A percentile compares a stretch with the other conserved stretches of the same genome.
phyloP scores from a whole-genome alignment of 1,140 invertebrate genomes.

The Druon quercuslanigerum region DNA sequence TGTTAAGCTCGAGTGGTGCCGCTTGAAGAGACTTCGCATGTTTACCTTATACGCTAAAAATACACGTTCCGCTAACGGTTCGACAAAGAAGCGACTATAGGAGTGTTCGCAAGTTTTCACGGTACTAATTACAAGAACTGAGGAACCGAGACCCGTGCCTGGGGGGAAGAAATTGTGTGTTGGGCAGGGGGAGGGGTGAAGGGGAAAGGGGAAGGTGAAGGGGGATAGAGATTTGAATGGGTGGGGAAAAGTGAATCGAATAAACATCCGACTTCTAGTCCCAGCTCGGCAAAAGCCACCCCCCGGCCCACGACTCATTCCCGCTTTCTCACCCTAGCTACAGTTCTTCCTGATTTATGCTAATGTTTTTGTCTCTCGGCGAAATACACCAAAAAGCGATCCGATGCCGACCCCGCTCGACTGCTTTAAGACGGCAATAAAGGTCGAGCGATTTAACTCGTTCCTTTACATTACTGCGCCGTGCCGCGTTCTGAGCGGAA shows the following conservation, averaged over 20 bases:
- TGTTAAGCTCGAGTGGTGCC: conserved; percentile 8
- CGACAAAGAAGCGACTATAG: conserved; percentile 8
- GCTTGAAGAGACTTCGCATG: not conserved
- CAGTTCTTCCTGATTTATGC: conserved; percentile 72
- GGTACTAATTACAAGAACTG: conserved; percentile 64
- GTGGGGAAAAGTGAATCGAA: conserved; percentile 63
- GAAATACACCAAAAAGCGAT: conserved; percentile 74
- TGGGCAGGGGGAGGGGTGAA: not conserved
- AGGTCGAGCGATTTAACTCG: conserved; percentile 73
- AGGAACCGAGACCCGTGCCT: conserved; percentile 42
- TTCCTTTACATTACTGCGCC: conserved; percentile 63
- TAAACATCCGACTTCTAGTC: conserved; percentile 65
- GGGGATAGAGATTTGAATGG: too few relatives aligned
- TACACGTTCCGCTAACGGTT: conserved; percentile 33
- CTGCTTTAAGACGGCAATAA: conserved; percentile 74
- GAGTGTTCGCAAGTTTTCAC: conserved; percentile 54
- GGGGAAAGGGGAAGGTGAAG: not conserved
- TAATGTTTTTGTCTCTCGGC: conserved; percentile 75
- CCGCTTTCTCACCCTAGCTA: conserved; percentile 53
- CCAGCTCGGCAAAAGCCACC: conserved; percentile 44
- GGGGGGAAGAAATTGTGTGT: conserved; percentile 36
- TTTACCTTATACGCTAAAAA: conserved; percentile 36
- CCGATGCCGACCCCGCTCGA: conserved; percentile 61
- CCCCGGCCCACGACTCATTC: conserved; percentile 53
- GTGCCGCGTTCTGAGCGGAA: conserved; percentile 46